A percentile compares a stretch with the other conserved stretches of the same genome.
phyloP scores from a whole-genome alignment of 2,888 invertebrate species.

The Mechanitis messenoides region DNA sequence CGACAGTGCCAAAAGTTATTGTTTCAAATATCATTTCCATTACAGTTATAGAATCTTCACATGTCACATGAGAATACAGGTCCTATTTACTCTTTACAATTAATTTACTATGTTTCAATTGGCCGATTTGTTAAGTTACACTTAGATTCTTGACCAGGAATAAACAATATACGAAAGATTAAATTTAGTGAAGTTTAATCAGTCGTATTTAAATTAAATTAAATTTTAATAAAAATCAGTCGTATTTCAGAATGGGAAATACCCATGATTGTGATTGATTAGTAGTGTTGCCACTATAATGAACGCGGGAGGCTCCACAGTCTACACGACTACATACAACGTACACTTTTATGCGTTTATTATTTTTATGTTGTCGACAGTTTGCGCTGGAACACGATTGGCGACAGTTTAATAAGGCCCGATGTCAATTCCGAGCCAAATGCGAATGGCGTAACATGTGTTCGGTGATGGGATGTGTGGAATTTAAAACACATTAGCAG shows the following conservation, averaged over 20 bases:
- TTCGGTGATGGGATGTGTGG: slow-evolving; percentile 13
- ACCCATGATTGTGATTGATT: slow-evolving; percentile 9
- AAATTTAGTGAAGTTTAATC: too few relatives aligned
- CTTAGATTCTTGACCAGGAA: too few relatives aligned
- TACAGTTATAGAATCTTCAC: background rate
- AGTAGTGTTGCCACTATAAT: slow-evolving; percentile 30
- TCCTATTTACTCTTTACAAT: background rate
- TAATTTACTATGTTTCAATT: background rate
- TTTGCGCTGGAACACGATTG: slow-evolving; percentile 37
- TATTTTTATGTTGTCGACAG: slow-evolving; percentile 63
- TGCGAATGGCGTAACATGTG: slow-evolving; percentile 24
- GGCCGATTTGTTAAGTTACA: too few relatives aligned
- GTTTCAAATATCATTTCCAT: background rate
- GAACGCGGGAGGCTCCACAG: slow-evolving; percentile 35
- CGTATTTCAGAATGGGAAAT: too few relatives aligned
- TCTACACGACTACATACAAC: too few relatives aligned
- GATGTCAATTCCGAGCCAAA: slow-evolving; percentile 30
- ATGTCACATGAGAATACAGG: background rate
- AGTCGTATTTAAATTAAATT: too few relatives aligned
- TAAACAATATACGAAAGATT: too few relatives aligned
- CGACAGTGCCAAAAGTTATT: background rate
- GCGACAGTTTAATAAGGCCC: slow-evolving; percentile 32
- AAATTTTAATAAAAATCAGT: too few relatives aligned
- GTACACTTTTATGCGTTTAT: slow-evolving; percentile 50
- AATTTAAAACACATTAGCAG: slow-evolving; percentile 7